Evolutionary conservation across 2,888 invertebrate species (phyloP), one percentile per base, ranked within the genome.

Genomic region (Palloptera scutellata): DNA sequence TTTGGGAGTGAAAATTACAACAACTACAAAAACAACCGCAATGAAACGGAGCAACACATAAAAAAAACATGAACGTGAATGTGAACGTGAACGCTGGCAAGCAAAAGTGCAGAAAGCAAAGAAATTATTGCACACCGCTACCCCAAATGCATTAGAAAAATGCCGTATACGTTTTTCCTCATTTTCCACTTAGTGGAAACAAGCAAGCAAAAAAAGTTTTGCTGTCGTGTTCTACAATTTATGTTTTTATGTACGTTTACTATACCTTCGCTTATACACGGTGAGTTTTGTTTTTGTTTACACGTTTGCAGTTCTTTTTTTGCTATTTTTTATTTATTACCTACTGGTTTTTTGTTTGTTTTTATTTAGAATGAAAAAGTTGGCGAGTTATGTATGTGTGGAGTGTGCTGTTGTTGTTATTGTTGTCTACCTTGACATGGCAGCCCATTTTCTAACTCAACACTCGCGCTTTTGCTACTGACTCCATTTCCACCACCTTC

Each of bases 171-270:
- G n/a, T 13, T 30, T 30, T 30, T 30, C 30, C 30, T 6, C 30
- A 30, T 30, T 30, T 30, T 6, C 30, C 30, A 30, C 6, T 30
- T 4, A 6, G 30, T 30, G 6, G 2, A 6, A 30, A 6, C 30
- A 30, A 30, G 30, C 2, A 30, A 30, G 3, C 2, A 15, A 2
- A 11, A 43, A 13, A n/a, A 15, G 17, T 52, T 53, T 53, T 41
- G 62, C 62, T 62, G 62, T 62, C 65, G 58, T 65, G 61, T 61
- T 61, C 52, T 59, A 57, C 61, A 68, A 68, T 68, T 68, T 68
- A 68, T 68, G 68, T 65, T 61, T 65, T 41, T 65, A 40, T 13
- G 20, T 58, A 58, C 52, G 42, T 30, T 30, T 11, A n/a, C n/a
- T n/a, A n/a, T n/a, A 9, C n/a, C 19, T 62, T 4, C 11, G 8